Base-by-base conservation (phyloP, 1,140 invertebrate genomes). In the Euura lappo region DNA sequence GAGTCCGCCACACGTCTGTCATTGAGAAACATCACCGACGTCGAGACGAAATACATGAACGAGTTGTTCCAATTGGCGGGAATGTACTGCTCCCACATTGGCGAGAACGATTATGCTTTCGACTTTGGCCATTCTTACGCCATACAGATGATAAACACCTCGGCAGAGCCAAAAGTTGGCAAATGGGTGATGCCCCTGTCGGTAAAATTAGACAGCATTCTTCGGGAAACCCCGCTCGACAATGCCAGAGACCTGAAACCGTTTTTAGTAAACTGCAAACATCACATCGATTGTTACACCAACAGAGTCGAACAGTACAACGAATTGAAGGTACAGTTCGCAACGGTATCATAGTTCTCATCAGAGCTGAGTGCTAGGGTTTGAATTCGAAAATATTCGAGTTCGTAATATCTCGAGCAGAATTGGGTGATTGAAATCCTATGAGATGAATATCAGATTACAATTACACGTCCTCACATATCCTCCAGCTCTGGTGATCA, bases 151-250 rank as follows among this genome's bases (percentile, higher is more conserved):
- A 64, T 78, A 0, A 70, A 67, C 8, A 42, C 70, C 0, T 6
- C 77, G n/a, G n/a, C 5, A 3, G 75, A 72, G 68, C 42, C 11
- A 10, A 13, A 6, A 5, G 42, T 83, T 8, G 81, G 81, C 46
- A 82, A 80, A 68, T 83, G 80, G 79, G 6, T 77, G 6, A 78
- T 83, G 78, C 81, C 81, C 3, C 72, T 77, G 66, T 76, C 75
- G 4, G 47, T 80, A 10, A 70, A 80, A 45, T 71, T 81, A 46
- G 65, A 77, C 7, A 1, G 74, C 0, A 67, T 81, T 68, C 47
- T 75, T 2, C 2, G 45, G 2, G 47, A 78, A 45, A 76, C 44
- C 42, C 71, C 80, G 3, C 70, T 81, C 2, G n/a, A 73, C 2
- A 6, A 73, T 1, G 4, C 73, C 11, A 69, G 60, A 44, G 68